A percentile compares a stretch with the other conserved stretches of the same genome.
These are phyloP conservation scores for Brachirus orientalis DNA, from an alignment of 2,113 vertebrate genomes.

Conservation along the genomic window DNA sequence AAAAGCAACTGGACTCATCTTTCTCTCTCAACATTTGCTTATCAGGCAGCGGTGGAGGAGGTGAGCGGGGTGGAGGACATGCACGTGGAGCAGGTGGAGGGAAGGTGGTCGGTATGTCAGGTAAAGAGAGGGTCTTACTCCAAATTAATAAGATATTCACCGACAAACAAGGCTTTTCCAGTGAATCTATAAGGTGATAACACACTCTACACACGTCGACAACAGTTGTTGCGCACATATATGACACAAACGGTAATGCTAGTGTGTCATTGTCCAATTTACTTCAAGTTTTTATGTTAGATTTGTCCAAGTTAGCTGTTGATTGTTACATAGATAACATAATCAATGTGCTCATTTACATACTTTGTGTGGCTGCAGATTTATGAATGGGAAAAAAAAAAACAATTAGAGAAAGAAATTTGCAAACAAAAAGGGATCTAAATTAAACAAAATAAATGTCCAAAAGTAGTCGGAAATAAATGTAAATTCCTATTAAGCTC, in stretches of 20 bases:
- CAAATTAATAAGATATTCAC: no score
- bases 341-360: no score
- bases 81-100: slow-evolving; percentile 54
- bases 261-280: slow-evolving; percentile 4
- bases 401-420: no score
- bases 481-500: no score
- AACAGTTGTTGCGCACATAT: background rate
- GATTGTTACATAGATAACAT: background rate
- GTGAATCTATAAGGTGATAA: background rate
- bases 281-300: no score
- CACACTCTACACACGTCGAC: background rate
- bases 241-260: no score
- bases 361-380: no score
- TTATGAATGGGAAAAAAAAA: no score
- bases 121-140: slow-evolving; percentile 74
- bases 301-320: slow-evolving; percentile 18
- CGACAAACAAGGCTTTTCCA: no score
- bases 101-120: slow-evolving; percentile 51
- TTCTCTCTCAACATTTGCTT: slow-evolving; percentile 75
- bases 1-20: slow-evolving; percentile 64
- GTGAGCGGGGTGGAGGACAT: slow-evolving; percentile 59
- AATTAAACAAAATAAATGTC: no score
- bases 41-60: slow-evolving; percentile 65
- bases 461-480: no score
- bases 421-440: no score